Conservation (phyloP, 2,888 invertebrate species). For the Notodonta ziczac region DNA sequence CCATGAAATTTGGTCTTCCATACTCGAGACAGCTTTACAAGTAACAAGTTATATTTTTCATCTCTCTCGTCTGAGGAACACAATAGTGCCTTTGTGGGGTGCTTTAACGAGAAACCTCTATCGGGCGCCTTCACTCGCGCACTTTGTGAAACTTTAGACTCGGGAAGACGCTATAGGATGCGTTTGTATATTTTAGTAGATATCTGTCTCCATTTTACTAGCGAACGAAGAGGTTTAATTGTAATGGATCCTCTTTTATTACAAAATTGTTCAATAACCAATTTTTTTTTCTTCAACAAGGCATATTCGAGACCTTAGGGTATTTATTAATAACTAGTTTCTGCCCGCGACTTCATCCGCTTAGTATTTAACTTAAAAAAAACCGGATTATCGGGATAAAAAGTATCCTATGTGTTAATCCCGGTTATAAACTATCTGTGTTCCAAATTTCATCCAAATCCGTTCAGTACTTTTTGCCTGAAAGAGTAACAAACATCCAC, state of each 20-base stretch:
- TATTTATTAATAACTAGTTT: no score
- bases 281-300: no score
- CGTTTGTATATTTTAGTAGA: constrained; percentile 22
- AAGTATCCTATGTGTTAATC: no score
- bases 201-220: not conserved
- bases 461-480: no score
- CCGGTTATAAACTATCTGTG: no score
- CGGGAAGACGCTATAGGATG: constrained; percentile 31
- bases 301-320: no score
- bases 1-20: not conserved
- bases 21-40: constrained; percentile 11
- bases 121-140: constrained; percentile 43
- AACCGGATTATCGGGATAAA: no score
- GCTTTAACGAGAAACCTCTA: constrained; percentile 45
- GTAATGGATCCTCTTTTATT: not conserved
- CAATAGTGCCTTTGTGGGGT: constrained; percentile 44
- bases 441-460: no score
- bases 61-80: constrained; percentile 40
- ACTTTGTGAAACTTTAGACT: constrained; percentile 49
- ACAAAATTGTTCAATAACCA: no score
- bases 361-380: no score
- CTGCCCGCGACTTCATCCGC: no score
- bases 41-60: constrained; percentile 41
- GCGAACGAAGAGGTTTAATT: not conserved
- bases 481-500: no score